Percentiles rank a stretch among this genome's conserved stretches.
Conservation (phyloP, 2,888 invertebrate genomes). For the Melikaiella ostensackeni region DNA sequence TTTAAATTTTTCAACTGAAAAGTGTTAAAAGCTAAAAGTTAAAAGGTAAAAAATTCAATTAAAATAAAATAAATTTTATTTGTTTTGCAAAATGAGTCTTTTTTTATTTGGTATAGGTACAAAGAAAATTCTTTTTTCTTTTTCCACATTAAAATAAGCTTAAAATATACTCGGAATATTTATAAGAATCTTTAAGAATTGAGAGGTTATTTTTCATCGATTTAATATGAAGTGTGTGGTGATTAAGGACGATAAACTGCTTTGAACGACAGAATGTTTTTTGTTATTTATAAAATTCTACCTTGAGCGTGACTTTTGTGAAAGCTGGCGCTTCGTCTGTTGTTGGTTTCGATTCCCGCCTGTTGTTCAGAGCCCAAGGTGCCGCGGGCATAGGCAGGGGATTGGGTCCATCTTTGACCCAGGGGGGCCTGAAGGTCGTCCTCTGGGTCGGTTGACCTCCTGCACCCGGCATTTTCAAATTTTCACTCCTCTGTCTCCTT, state of each 20-base stretch:
- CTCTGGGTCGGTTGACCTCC: slow-evolving; percentile 80
- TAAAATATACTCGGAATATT: not conserved
- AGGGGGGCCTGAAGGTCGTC: slow-evolving; percentile 86
- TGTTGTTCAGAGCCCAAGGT: slow-evolving; percentile 81
- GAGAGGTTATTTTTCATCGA: not conserved
- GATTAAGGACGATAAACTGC: not conserved
- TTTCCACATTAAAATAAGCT: too few species aligned
- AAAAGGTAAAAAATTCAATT: not conserved
- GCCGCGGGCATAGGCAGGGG: slow-evolving; percentile 81
- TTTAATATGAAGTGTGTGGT: not conserved
- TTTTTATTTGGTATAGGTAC: too few species aligned
- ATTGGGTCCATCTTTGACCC: slow-evolving; percentile 84
- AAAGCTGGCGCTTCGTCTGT: slow-evolving; percentile 74
- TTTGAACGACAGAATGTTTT: not conserved
- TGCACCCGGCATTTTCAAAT: slow-evolving; percentile 76
- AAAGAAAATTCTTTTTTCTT: too few species aligned
- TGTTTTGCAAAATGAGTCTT: too few species aligned
- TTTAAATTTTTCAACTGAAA: too few species aligned
- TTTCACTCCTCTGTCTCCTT: slow-evolving; percentile 26
- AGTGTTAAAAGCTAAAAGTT: too few species aligned
- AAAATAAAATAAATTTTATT: too few species aligned
- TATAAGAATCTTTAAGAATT: not conserved
- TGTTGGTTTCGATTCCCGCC: slow-evolving; percentile 71
- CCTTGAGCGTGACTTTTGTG: slow-evolving; percentile 74
- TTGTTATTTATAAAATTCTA: slow-evolving; percentile 51